These are phyloP conservation scores for Puffinus mauretanicus DNA, from an alignment of 2,113 vertebrate species.

Conservation along the genomic window DNA sequence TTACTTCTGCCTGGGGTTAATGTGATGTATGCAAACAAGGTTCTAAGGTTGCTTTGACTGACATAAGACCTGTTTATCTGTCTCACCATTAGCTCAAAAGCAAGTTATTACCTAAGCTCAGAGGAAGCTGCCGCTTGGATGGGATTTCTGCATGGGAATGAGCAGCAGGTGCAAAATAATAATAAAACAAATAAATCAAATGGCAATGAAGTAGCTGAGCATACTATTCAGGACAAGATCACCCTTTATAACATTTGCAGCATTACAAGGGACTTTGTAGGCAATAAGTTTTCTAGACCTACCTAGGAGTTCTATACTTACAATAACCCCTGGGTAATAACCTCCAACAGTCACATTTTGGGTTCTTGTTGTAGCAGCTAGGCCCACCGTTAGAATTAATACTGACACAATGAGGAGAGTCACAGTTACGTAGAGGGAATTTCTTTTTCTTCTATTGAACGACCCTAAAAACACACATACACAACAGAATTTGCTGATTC, in stretches of 20 bases:
- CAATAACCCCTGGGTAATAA: conserved; percentile 97
- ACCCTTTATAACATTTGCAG: conserved; percentile 24
- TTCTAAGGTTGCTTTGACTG: background rate
- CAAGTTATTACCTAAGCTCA: background rate
- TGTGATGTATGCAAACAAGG: background rate
- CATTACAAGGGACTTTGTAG: conserved; percentile 35
- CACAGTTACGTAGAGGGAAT: conserved; percentile 93
- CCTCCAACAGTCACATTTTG: conserved; percentile 98
- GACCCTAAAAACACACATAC: conserved; percentile 84
- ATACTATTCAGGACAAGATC: conserved; percentile 44
- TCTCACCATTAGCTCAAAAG: background rate
- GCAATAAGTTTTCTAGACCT: conserved; percentile 50
- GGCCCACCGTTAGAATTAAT: conserved; percentile 93
- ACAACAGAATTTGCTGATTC: conserved; percentile 69
- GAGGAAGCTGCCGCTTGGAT: background rate
- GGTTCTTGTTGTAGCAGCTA: conserved; percentile 95
- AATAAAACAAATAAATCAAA: conserved; percentile 46
- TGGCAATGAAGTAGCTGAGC: conserved; percentile 47
- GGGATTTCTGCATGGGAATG: conserved; percentile 50
- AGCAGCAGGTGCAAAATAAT: conserved; percentile 59
- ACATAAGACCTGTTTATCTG: background rate
- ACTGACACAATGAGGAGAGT: conserved; percentile 92
- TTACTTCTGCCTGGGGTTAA: background rate
- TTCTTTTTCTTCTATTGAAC: conserved; percentile 94
- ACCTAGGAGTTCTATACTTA: conserved; percentile 81